Percentiles rank a stretch among this genome's conserved stretches.
phyloP scores from a whole-genome alignment of 2,797 vertebrate genomes.

The Manis pentadactyla region DNA sequence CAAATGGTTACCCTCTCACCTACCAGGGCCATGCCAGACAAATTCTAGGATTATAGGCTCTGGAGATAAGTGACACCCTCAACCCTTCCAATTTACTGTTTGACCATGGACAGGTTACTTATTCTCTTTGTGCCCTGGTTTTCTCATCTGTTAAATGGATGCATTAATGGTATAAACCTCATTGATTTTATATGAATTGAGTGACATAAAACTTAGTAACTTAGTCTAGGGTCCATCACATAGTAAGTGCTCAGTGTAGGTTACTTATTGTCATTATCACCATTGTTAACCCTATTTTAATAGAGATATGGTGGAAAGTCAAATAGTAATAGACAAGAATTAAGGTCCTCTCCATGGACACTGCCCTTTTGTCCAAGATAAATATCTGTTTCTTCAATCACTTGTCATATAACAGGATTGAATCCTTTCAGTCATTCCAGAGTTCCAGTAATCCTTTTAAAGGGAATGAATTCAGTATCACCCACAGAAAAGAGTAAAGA shows the following conservation, averaged over 20 bases:
- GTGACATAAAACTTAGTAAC: background rate
- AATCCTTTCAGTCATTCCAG: background rate
- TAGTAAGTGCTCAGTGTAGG: background rate
- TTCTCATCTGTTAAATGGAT: background rate
- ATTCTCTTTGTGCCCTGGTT: background rate
- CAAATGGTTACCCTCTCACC: background rate
- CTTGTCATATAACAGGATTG: background rate
- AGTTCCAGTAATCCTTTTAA: slow-evolving; percentile 17
- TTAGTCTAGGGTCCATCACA: background rate
- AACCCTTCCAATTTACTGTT: background rate
- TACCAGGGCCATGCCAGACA: background rate
- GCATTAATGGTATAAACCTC: background rate
- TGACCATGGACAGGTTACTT: background rate
- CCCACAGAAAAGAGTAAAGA: background rate
- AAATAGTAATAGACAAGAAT: background rate
- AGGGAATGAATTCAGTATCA: background rate
- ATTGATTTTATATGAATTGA: background rate
- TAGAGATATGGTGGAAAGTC: background rate
- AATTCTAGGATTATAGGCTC: background rate
- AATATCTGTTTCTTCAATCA: background rate
- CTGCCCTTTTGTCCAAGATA: background rate
- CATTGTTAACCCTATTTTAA: too few relatives aligned
- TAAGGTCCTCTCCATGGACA: background rate
- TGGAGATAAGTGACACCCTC: background rate
- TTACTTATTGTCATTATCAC: background rate